Evolutionary conservation across 2,888 invertebrate species (phyloP), one percentile per base, ranked within the genome.

Genomic region (Meandrusa payeni): DNA sequence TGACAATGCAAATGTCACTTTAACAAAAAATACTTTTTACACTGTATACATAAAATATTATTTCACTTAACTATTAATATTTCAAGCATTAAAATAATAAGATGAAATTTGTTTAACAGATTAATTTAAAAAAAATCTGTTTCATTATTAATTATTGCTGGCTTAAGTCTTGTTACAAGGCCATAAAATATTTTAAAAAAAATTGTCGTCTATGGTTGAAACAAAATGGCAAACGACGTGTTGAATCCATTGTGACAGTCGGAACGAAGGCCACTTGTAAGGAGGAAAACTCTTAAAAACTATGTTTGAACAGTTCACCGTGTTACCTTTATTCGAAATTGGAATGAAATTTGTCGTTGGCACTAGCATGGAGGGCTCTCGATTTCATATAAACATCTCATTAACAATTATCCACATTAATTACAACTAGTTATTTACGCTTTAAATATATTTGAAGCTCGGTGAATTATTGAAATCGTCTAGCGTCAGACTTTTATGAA

Each of bases 291-390:
- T 11, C 34, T 28, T 41, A 29, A 54, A 52, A 50, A 40, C 40
- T 50, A 48, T 45, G 44, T 45, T 42, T 39, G 44, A 55, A 43
- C 48, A 55, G 50, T 52, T 38, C 44, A 51, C 47, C 50, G 51
- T 54, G 55, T 51, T 38, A 23, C 2, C 51, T 54, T 58, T 58
- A 59, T 66, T 60, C 64, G 47, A 54, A 52, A 55, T 61, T 73
- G 72, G 70, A 73, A 73, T 72, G 69, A 69, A 69, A 61, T 59
- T 63, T 59, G 57, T 64, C 55, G 61, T 83, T 83, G 83, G 83
- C 83, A 83, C 83, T 83, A 82, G 55, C 46, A 69, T 83, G 83
- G 82, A 83, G 81, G 83, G 83, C 69, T 63, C 57, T 69, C 62
- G 15, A 69, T 36, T 69, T 61, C 52, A 46, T 57, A 58, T 57